Base-by-base conservation (phyloP, 2,113 vertebrate genomes). In the Panthera tigris region DNA sequence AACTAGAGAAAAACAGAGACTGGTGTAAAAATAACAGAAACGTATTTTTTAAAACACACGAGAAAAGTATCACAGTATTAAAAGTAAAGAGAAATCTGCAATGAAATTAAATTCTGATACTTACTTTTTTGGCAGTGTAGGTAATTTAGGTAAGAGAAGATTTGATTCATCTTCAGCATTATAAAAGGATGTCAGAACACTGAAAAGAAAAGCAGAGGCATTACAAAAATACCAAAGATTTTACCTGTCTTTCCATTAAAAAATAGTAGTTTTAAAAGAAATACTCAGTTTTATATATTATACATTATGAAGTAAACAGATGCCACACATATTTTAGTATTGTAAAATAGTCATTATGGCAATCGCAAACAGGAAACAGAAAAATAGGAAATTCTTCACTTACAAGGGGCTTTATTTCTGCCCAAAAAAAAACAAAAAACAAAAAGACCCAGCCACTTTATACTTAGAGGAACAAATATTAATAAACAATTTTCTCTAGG, bases 121-220 rank as follows among this genome's bases (percentile, higher is more conserved):
- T 98, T 98, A 99, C 99, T 99, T 99, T 98, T 99, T 99, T 36
- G 99, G 99, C 94, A 99, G 98, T 0, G 99, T 99, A 31, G 99
- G 99, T 83, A 99, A 97, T 97, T 99, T 99, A 52, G 99, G 99
- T 79, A 99, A 98, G 81, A 99, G 99, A 68, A 99, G 99, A 89
- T 99, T 99, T 82, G 99, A 99, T 97, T 99, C 99, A 95, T 99
- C 99, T 89, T 99, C 99, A 18, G 99, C 99, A 95, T 99, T 99
- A 97, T 99, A 99, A 98, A 99, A 99, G 4, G 99, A 99, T 85
- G 99, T 99, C 23, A 99, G 98, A 96, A 99, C 98, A 98, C 99
- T 99, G 98, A 83, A 98, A 98, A 89, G 98, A 98, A 98, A 98
- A 88, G 98, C 36, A 98, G 31, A 41, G 61, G 71, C 11, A 69